Base-by-base conservation (phyloP, 2,113 vertebrate genomes). In the Tragelaphus buxtoni region DNA sequence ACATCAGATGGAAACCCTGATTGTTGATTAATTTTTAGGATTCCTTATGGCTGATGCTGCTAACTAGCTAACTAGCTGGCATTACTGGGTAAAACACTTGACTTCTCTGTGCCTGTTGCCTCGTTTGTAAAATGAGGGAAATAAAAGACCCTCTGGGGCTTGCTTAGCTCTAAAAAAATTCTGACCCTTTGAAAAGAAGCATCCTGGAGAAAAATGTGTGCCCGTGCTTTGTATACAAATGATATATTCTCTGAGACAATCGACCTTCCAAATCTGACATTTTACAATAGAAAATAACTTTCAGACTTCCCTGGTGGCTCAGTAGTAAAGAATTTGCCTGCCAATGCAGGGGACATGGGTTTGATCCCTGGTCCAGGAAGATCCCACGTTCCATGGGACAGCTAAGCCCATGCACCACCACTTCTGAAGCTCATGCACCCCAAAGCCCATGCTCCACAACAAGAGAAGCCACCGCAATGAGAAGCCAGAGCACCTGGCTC, bases 121-220 rank as follows among this genome's bases (percentile, higher is more conserved):
- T 91, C 1, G 0, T 96, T 61, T 63, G 65, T 91, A 63, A 88
- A 74, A 81, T 55, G 61, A 95, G 39, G n/a, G 20, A 3, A 76
- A 11, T 4, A 58, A 53, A 60, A 93, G 39, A 74, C 28, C 28
- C 42, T 91, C 24, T 3, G 45, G 84, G 60, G 53, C 45, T 24
- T 69, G 77, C 32, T 81, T 55, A 83, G 45, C 42, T 95, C 83
- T 94, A 55, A 81, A 88, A 55, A 55, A 61, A 16, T 22, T 84
- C 3, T 16, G 58, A 39, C 76, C 58, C 58, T 90, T 63, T 65
- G 74, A 55, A 63, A 51, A 87, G 47, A 17, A 77, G 39, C 13
- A 3, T 55, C 63, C 63, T 60, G n/a, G 77, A 60, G 26, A 32
- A 55, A 95, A 65, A 28, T 4, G 7, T 51, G 30, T 53, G 12